Conservation (phyloP, 2,888 invertebrate genomes). For the Synanthedon andrenaeformis region DNA sequence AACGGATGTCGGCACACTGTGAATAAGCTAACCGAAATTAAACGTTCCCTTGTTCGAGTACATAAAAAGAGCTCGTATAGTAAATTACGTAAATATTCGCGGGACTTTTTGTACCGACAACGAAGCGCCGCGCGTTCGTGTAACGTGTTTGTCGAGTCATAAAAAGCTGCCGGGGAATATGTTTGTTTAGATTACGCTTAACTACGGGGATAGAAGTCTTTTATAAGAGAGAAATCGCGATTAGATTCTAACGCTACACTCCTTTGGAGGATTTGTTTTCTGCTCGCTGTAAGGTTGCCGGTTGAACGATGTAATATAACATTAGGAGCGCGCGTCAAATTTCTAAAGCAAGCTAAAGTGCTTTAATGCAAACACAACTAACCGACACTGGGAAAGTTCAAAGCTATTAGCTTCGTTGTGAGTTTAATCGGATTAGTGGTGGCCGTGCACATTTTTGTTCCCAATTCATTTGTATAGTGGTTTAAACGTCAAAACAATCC, state of each 20-base stretch:
- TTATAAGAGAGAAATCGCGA: background rate
- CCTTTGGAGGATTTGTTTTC: background rate
- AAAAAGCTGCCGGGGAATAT: background rate
- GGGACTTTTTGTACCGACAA: constrained; percentile 2
- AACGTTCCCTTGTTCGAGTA: background rate
- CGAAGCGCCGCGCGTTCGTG: background rate
- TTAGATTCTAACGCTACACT: background rate
- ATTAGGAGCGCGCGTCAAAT: background rate
- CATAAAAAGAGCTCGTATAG: constrained; percentile 10
- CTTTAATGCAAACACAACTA: background rate
- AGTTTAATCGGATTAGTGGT: constrained; percentile 8
- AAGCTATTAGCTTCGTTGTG: constrained; percentile 5
- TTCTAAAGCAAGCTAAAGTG: background rate
- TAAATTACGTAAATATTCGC: constrained; percentile 10
- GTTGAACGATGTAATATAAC: too few species aligned
- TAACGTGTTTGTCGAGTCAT: background rate
- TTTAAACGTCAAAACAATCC: constrained; percentile 8
- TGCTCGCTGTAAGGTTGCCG: too few species aligned
- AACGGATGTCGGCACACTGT: constrained; percentile 18
- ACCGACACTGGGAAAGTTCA: constrained; percentile 2
- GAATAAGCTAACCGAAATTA: constrained; percentile 3
- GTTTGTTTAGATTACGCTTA: background rate
- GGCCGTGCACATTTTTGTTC: constrained; percentile 5
- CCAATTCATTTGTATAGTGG: constrained; percentile 6
- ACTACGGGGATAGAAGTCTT: background rate